A percentile compares a stretch with the other conserved stretches of the same genome.
These are phyloP conservation scores for Echinops telfairi DNA, from an alignment of 2,113 vertebrate genomes.

Conservation along the genomic window DNA sequence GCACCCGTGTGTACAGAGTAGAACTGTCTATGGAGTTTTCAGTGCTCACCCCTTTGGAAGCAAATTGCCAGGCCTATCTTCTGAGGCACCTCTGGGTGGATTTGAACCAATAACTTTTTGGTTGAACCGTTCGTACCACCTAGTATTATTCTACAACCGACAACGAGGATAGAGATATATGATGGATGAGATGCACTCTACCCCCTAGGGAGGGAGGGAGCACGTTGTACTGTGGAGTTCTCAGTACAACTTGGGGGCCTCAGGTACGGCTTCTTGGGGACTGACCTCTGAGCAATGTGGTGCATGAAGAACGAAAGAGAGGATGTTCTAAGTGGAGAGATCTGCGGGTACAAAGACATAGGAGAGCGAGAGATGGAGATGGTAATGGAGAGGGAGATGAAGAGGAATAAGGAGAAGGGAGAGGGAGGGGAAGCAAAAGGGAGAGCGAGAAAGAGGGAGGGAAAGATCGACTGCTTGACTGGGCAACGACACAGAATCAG, in stretches of 20 bases:
- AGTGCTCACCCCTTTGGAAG: not conserved
- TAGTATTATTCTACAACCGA: not conserved
- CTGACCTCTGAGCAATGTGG: no score
- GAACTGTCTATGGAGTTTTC: not conserved
- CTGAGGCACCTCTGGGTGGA: not conserved
- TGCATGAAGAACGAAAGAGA: not conserved
- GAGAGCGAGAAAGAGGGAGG: not conserved
- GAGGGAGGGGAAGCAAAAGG: not conserved
- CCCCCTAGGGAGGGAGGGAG: not conserved
- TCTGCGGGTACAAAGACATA: not conserved
- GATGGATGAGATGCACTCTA: not conserved
- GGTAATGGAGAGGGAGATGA: no score
- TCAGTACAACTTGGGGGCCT: not conserved
- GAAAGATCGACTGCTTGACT: not conserved
- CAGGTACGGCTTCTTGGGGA: not conserved
- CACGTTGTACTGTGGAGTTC: not conserved
- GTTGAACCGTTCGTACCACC: not conserved
- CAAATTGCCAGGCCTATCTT: not conserved
- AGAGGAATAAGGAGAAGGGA: no score
- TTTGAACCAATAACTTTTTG: not conserved
- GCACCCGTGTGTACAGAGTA: not conserved
- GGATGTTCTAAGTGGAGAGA: not conserved
- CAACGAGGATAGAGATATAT: not conserved
- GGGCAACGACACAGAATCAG: not conserved
- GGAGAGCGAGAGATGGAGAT: no score